Evolutionary conservation across 2,797 vertebrate genomes (phyloP), one percentile per base, ranked within the genome.

Genomic region (Aphelocoma californica): DNA sequence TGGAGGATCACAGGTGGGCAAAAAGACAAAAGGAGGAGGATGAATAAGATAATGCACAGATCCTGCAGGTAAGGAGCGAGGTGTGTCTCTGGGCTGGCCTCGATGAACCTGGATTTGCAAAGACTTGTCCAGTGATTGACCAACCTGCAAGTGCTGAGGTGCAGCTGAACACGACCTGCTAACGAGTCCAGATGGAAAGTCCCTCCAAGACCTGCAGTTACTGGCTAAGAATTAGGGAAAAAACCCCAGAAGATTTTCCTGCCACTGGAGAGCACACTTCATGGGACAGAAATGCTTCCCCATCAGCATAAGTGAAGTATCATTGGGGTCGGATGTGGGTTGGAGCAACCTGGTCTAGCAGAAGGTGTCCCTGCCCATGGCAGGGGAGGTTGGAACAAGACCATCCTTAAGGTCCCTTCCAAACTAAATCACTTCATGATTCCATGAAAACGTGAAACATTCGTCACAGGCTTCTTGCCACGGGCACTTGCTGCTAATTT

Each of bases 71-170:
- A 71, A 12, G 1, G 5, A 75, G 51, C 0, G 2, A 79, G 61
- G 85, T 64, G 73, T 4, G n/a, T 34, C 77, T 38, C 10, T 0
- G 7, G 69, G 88, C 60, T 71, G 40, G 47, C 44, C 18, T 29
- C 64, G 82, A 61, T 79, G 45, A 58, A 47, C 0, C 0, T 4
- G 40, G 93, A 69, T 72, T 79, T 92, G 92, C 70, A 84, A 93
- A 57, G 86, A 78, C 89, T 45, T 83, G 87, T 79, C 65, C 51
- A 56, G 73, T 9, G 81, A 75, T 8, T 83, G 94, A 93, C 91
- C 77, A 86, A 78, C 40, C n/a, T 47, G 11, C 2, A 8, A 58
- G 40, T 31, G 45, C 50, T 0, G 2, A 78, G 86, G 16, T 14
- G 66, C 54, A 81, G 47, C 61, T 70, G 57, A 81, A 25, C 26